These are phyloP conservation scores for Nothura maculosa DNA, from an alignment of 2,797 vertebrate species.

Conservation along the genomic window DNA sequence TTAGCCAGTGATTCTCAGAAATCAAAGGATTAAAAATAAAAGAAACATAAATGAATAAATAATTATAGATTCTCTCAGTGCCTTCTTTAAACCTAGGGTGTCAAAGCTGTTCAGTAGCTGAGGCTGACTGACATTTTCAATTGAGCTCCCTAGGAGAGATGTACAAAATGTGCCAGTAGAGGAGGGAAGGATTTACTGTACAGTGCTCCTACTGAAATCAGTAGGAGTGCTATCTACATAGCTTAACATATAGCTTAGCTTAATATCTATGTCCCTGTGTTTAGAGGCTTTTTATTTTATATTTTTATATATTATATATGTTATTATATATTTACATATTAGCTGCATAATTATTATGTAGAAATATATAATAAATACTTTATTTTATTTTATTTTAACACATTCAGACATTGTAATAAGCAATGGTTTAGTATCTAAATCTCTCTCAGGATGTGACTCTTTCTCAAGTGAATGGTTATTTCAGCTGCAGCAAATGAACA, in stretches of 20 bases:
- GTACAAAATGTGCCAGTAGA: not conserved
- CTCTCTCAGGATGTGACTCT: not conserved
- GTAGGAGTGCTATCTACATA: not conserved
- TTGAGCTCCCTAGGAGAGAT: not conserved
- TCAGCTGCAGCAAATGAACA: not conserved
- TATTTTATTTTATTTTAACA: not conserved
- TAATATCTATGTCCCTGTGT: not conserved
- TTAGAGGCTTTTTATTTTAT: not conserved
- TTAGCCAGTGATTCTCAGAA: slow-evolving; percentile 43
- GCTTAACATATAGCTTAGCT: not conserved
- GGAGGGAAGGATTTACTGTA: not conserved
- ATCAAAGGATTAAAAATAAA: slow-evolving; percentile 68
- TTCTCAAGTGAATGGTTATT: not conserved
- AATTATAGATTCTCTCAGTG: slow-evolving; percentile 39
- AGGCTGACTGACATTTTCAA: slow-evolving; percentile 6
- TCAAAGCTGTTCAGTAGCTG: not conserved
- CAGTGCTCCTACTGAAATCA: not conserved
- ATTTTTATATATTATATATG: no score
- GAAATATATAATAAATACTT: no score
- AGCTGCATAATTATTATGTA: no score
- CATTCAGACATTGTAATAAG: not conserved
- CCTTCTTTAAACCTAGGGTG: not conserved
- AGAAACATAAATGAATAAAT: slow-evolving; percentile 66
- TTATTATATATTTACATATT: no score
- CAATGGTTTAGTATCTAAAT: not conserved